Conservation (phyloP, 2,113 vertebrate species). For the Sylvia atricapilla region DNA sequence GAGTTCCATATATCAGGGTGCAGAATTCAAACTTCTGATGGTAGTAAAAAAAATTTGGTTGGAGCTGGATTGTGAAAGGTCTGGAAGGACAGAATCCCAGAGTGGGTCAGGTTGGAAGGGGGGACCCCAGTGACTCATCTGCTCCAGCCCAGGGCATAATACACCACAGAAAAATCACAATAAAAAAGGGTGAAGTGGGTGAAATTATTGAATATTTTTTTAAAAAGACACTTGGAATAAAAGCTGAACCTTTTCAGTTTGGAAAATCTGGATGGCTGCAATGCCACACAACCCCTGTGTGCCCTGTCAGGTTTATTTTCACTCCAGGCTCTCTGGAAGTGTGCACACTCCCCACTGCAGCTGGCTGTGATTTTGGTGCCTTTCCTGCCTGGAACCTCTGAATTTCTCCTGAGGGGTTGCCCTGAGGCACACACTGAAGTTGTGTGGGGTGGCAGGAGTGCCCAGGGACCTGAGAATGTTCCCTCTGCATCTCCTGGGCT, state of each 20-base stretch:
- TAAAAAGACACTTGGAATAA: background rate
- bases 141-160: background rate
- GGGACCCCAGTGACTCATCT: background rate
- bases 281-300: accelerated
- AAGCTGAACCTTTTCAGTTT: background rate
- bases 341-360: background rate
- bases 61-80: background rate
- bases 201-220: background rate
- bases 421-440: accelerated
- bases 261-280: background rate
- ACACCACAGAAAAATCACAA: no score
- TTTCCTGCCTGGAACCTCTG: background rate
- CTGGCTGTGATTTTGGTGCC: background rate
- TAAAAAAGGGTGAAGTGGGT: background rate
- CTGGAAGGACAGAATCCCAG: background rate
- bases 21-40: background rate
- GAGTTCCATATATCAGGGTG: background rate
- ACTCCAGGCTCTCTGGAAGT: accelerated
- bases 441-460: background rate
- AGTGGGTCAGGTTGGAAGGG: background rate
- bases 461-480: background rate
- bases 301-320: background rate
- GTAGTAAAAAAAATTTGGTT: background rate
- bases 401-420: no score
- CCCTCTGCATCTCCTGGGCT: background rate